A percentile compares a stretch with the other conserved stretches of the same genome.
Evolutionary conservation across 2,888 invertebrate genomes (phyloP).

Genomic region (Piscicola geometra): DNA sequence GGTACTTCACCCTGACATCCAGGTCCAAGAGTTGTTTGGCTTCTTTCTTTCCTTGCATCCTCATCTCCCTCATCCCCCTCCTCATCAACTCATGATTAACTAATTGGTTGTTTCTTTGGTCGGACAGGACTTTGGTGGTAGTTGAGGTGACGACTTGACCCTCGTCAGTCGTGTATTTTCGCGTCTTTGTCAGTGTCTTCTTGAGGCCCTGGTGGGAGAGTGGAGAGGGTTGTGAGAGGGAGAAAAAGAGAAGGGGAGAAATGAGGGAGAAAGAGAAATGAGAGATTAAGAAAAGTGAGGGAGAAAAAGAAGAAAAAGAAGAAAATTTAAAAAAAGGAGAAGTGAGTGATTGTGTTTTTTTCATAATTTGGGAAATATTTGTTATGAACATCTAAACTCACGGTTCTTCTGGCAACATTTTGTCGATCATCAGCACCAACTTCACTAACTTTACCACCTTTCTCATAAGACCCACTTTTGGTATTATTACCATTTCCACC

Average conservation of each 20-base stretch:
- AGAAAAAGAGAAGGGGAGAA: too few relatives aligned
- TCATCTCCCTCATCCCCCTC: slow-evolving; percentile 34
- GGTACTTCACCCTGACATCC: slow-evolving; percentile 19
- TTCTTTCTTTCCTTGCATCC: slow-evolving; percentile 34
- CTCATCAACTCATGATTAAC: neutral
- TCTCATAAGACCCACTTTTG: neutral
- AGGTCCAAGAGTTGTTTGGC: slow-evolving; percentile 30
- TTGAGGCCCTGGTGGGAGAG: slow-evolving; percentile 39
- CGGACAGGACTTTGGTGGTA: neutral
- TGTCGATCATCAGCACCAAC: neutral
- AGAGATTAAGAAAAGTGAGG: too few relatives aligned
- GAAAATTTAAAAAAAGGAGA: too few relatives aligned
- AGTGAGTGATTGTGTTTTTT: too few relatives aligned
- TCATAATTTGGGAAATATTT: too few relatives aligned
- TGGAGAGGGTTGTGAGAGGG: too few relatives aligned
- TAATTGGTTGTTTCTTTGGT: neutral
- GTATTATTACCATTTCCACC: too few relatives aligned
- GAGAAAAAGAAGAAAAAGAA: too few relatives aligned
- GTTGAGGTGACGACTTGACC: slow-evolving; percentile 35
- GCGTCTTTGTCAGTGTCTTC: slow-evolving; percentile 36
- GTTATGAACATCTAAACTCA: neutral
- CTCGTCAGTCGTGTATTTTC: slow-evolving; percentile 28
- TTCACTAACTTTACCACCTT: neutral
- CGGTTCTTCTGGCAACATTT: neutral
- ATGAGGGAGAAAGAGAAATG: too few relatives aligned